Base-by-base conservation (phyloP, 2,888 invertebrate species). In the Pediacus dermestoides region DNA sequence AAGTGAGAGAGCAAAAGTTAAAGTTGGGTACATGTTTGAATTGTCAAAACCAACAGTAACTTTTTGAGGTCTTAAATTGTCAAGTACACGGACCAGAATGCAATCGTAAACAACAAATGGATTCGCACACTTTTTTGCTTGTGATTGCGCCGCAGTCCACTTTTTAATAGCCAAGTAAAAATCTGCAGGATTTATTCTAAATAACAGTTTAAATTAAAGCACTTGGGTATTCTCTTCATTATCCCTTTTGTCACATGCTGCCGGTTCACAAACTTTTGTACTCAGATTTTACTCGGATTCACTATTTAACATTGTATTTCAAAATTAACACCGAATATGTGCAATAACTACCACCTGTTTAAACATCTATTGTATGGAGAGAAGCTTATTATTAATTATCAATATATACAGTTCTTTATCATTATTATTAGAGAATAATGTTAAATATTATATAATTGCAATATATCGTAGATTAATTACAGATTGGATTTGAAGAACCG, bases 11-110 rank as follows among this genome's bases (percentile, higher is more conserved):
- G n/a, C n/a, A 39, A 34, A 53, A 56, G 55, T 60, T 61, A 57
- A 53, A 53, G 59, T 63, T 64, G 57, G 57, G 57, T 58, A n/a
- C n/a, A n/a, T n/a, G n/a, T n/a, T n/a, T n/a, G 67, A 68, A 68
- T 68, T 68, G 66, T 69, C 66, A 67, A 68, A 69, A 68, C 67
- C 69, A 69, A 69, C 66, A 67, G 69, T 68, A 67, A 63, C 67
- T 65, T 68, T 69, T 69, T 69, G 69, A 69, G 69, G 69, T 68
- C 69, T 67, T 62, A 51, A 28, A 49, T 50, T 61, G 63, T 63
- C 63, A 64, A 62, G 58, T 63, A 62, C 50, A 60, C 57, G 58
- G 62, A 58, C 48, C 39, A 40, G 34, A 37, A 48, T 47, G 37
- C 42, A 58, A 58, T 55, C 45, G 53, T 52, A 53, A 55, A 55